Conservation (phyloP, 2,888 invertebrate genomes). For the Synergus laeviventris region DNA sequence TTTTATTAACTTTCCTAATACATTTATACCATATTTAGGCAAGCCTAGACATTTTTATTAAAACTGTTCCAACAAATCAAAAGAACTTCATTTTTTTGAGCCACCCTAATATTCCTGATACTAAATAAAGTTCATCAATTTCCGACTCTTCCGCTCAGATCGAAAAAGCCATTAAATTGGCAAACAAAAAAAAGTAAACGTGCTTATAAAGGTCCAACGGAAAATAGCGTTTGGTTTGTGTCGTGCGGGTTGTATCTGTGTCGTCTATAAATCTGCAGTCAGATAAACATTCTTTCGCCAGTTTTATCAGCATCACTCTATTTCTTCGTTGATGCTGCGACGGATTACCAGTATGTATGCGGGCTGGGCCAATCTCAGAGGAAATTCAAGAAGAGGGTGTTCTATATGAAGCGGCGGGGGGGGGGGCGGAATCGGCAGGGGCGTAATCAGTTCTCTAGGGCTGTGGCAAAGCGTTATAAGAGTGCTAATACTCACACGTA, state of each 20-base stretch:
- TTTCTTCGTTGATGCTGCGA: conserved; percentile 39
- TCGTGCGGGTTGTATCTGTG: neutral
- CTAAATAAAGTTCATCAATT: no score
- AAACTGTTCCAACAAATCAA: no score
- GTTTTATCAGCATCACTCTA: conserved; percentile 50
- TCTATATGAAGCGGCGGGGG: neutral
- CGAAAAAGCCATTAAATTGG: neutral
- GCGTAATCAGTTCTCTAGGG: conserved; percentile 41
- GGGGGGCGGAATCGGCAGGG: neutral
- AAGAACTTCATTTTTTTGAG: no score
- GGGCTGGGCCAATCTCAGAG: conserved; percentile 54
- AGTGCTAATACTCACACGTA: conserved; percentile 41
- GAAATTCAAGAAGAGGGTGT: conserved; percentile 57
- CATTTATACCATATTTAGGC: no score
- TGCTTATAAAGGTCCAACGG: neutral
- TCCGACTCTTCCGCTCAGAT: neutral
- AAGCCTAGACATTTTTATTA: no score
- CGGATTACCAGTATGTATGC: conserved; percentile 11
- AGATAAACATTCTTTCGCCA: conserved; percentile 46
- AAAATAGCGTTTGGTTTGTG: neutral
- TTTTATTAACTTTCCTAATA: no score
- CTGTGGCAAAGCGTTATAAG: conserved; percentile 44
- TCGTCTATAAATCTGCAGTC: conserved; percentile 50
- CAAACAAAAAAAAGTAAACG: no score
- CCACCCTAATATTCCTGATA: no score